phyloP scores from a whole-genome alignment of 1,140 invertebrate genomes.

The Phymorhynchus buccinoides region DNA sequence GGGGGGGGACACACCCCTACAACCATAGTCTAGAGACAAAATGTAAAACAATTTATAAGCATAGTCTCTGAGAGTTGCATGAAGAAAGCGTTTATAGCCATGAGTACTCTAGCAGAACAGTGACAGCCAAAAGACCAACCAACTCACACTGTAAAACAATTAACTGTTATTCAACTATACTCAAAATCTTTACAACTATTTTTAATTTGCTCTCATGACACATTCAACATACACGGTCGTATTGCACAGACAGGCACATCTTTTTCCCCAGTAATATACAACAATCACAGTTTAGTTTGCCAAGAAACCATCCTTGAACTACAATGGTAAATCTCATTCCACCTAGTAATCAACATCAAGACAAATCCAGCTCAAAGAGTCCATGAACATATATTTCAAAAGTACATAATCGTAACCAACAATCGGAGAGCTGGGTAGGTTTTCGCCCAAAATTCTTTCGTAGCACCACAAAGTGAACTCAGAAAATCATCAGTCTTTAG shows the following conservation, averaged over 20 bases:
- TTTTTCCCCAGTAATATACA: background rate
- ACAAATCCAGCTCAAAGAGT: background rate
- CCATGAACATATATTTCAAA: background rate
- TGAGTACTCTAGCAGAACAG: background rate
- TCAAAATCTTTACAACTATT: no score
- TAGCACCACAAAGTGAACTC: background rate
- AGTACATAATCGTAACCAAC: background rate
- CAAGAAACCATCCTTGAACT: background rate
- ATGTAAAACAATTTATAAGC: no score
- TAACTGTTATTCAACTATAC: no score
- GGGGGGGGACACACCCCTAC: no score
- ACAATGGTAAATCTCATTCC: background rate
- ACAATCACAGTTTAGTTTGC: background rate
- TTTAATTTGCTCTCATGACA: no score
- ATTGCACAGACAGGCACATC: background rate
- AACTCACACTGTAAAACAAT: background rate
- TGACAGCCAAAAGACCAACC: background rate
- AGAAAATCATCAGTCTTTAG: slow-evolving; percentile 80
- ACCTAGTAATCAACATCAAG: background rate
- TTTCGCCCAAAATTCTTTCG: background rate
- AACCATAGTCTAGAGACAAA: no score
- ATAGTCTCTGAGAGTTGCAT: no score
- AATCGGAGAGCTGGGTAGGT: background rate
- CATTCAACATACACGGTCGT: background rate
- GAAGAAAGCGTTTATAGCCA: background rate